phyloP scores from a whole-genome alignment of 2,113 vertebrate species.

The Chionomys nivalis region DNA sequence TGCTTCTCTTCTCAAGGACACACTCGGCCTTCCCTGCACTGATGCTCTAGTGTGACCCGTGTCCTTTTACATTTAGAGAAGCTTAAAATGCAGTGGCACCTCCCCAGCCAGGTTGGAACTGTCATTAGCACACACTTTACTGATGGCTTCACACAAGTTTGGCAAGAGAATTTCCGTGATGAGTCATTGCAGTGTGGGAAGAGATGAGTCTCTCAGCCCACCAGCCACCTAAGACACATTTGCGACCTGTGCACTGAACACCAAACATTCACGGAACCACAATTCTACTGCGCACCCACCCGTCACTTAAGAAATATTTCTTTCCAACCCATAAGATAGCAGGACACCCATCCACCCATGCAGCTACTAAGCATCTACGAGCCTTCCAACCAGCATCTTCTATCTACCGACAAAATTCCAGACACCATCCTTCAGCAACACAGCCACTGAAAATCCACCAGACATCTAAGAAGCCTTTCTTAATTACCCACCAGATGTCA shows the following conservation, averaged over 20 bases:
- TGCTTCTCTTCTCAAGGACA: neutral
- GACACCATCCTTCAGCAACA: neutral
- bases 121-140: neutral
- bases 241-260: neutral
- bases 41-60: neutral
- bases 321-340: neutral
- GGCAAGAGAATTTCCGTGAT: neutral
- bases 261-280: neutral
- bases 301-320: neutral
- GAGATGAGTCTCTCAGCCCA: neutral
- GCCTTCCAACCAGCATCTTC: neutral
- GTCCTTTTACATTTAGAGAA: neutral
- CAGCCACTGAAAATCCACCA: neutral
- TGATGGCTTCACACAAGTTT: neutral
- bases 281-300: neutral
- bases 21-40: neutral
- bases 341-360: neutral
- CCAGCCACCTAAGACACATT: neutral
- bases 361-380: neutral
- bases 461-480: constrained; percentile 5
- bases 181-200: neutral
- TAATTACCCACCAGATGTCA: neutral
- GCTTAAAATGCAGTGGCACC: neutral
- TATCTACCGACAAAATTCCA: neutral
- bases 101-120: neutral